Evolutionary conservation across 2,888 invertebrate genomes (phyloP).

Genomic region (Tachina grossa): DNA sequence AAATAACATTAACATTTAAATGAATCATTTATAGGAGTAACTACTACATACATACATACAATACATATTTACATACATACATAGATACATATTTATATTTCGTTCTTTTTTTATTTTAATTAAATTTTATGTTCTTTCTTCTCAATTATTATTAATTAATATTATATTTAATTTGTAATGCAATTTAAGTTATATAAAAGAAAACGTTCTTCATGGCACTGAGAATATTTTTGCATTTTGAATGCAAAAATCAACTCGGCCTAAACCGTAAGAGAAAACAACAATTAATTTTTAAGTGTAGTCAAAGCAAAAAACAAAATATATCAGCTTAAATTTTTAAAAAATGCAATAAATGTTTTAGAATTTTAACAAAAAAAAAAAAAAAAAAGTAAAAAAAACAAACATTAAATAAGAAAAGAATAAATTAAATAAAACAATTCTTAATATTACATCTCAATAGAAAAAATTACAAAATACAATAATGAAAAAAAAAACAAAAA

Average conservation of each 20-base stretch:
- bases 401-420: slow-evolving; percentile 30
- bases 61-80: slow-evolving; percentile 12
- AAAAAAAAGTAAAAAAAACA: slow-evolving; percentile 35
- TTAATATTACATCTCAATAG: slow-evolving; percentile 47
- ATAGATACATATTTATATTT: slow-evolving; percentile 30
- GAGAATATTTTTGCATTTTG: slow-evolving; percentile 63
- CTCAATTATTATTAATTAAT: slow-evolving; percentile 38
- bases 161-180: slow-evolving; percentile 47
- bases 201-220: slow-evolving; percentile 61
- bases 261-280: slow-evolving; percentile 79
- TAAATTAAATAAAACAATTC: slow-evolving; percentile 41
- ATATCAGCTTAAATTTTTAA: slow-evolving; percentile 60
- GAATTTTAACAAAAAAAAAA: slow-evolving; percentile 56
- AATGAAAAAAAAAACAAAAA: slow-evolving; percentile 17
- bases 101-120: slow-evolving; percentile 58
- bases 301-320: slow-evolving; percentile 65
- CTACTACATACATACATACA: slow-evolving; percentile 32
- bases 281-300: slow-evolving; percentile 78
- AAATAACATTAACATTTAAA: slow-evolving; percentile 67
- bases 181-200: slow-evolving; percentile 52
- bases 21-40: slow-evolving; percentile 62
- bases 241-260: slow-evolving; percentile 63
- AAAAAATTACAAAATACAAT: slow-evolving; percentile 21
- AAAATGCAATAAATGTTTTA: slow-evolving; percentile 67
- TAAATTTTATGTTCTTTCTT: slow-evolving; percentile 30